These are phyloP conservation scores for Tenthredo notha DNA, from an alignment of 2,888 invertebrate species.

Conservation along the genomic window DNA sequence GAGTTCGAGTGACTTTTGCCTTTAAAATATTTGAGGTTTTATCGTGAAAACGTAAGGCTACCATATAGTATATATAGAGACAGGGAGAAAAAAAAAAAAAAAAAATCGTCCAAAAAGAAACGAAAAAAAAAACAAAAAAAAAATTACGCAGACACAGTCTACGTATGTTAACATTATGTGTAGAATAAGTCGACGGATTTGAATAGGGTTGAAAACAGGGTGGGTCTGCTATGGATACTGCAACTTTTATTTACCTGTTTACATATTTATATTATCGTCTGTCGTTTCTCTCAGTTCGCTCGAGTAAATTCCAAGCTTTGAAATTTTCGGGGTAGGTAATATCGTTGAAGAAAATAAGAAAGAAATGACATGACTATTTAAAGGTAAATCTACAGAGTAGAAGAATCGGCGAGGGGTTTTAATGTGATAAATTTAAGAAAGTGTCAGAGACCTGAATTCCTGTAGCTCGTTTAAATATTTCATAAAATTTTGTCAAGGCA, in stretches of 20 bases:
- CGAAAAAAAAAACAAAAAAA: background rate
- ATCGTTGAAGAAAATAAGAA: background rate
- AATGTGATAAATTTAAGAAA: slow-evolving; percentile 5
- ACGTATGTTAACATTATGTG: background rate
- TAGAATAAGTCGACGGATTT: slow-evolving; percentile 20
- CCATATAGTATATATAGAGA: background rate
- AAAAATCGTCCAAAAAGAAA: background rate
- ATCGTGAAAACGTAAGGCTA: background rate
- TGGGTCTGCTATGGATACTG: background rate
- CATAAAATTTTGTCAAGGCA: slow-evolving; percentile 32
- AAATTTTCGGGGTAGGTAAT: background rate
- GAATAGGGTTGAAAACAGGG: background rate
- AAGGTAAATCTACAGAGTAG: background rate
- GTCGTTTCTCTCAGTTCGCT: background rate
- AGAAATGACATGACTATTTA: background rate
- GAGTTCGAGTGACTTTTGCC: background rate
- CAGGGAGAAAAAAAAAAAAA: background rate
- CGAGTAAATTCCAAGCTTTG: background rate
- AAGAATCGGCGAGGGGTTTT: background rate
- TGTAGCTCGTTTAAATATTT: slow-evolving; percentile 37
- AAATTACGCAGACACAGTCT: background rate
- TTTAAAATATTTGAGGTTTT: background rate
- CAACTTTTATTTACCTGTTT: slow-evolving; percentile 23
- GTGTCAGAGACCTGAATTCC: background rate
- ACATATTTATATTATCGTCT: background rate